Percentiles rank a stretch among this genome's conserved stretches.
Evolutionary conservation across 2,797 vertebrate species (phyloP).

Genomic region (Mormyrus hasselquistii): DNA sequence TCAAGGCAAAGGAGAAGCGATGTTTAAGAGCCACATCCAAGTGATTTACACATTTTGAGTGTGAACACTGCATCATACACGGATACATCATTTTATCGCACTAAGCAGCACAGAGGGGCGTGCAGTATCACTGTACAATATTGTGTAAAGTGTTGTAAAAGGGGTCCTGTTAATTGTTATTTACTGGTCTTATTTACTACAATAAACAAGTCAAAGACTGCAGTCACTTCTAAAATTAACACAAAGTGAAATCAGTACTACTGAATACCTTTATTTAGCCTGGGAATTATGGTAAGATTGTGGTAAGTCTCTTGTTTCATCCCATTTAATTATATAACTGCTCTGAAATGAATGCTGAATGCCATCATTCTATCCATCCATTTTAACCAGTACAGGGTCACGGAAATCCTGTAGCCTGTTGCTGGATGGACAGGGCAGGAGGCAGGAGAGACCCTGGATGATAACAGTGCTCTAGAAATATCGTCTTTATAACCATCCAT

Average conservation of each 20-base stretch:
- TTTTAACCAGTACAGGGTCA: not conserved
- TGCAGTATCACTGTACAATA: not conserved
- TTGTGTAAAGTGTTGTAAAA: not conserved
- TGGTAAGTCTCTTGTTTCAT: not conserved
- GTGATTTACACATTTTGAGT: not conserved
- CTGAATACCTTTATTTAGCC: constrained; percentile 3
- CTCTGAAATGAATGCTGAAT: not conserved
- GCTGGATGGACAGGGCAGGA: not conserved
- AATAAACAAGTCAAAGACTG: not conserved
- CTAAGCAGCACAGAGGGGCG: not conserved
- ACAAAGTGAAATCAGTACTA: not conserved
- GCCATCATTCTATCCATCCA: not conserved
- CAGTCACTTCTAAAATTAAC: not conserved
- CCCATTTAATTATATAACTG: not conserved
- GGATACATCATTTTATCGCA: not conserved
- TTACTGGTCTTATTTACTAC: not conserved
- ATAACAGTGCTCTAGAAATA: not conserved
- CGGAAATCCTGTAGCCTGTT: not conserved
- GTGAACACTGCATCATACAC: not conserved
- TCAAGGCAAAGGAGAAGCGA: not conserved
- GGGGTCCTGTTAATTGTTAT: not conserved
- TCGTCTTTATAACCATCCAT: not conserved
- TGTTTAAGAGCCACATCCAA: not conserved
- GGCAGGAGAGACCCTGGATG: not conserved
- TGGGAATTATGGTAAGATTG: not conserved